Conservation (phyloP, 1,140 invertebrate genomes). For the Heliconius eleuchia region DNA sequence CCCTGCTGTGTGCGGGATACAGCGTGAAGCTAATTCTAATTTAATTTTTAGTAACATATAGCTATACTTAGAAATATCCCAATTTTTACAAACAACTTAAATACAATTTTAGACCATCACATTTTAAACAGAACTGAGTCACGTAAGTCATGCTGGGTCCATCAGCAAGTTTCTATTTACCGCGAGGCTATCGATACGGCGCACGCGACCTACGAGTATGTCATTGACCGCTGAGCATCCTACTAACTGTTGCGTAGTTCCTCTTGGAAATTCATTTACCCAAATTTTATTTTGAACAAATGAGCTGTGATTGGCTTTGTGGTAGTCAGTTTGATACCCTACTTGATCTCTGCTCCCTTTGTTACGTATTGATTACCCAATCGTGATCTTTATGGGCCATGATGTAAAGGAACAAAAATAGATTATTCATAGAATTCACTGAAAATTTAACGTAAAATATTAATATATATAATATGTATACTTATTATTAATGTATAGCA, state of each 20-base stretch:
- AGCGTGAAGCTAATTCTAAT: no score
- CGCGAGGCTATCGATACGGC: constrained; percentile 40
- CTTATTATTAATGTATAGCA: no score
- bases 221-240: constrained; percentile 54
- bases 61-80: no score
- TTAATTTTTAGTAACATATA: no score
- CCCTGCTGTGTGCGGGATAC: no score
- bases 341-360: constrained; percentile 9
- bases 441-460: no score
- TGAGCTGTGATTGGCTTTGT: constrained; percentile 17
- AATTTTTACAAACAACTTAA: no score
- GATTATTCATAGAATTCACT: neutral
- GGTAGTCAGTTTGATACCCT: constrained; percentile 15
- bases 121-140: neutral
- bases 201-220: constrained; percentile 58
- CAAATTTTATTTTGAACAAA: constrained; percentile 6
- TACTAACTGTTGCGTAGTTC: constrained; percentile 35
- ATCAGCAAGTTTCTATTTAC: constrained; percentile 12
- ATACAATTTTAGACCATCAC: no score
- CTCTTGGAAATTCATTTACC: constrained; percentile 32
- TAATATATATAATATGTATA: no score
- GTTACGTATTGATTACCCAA: neutral
- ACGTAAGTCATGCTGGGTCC: neutral
- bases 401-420: neutral
- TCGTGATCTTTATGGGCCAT: neutral